Evolutionary conservation across 2,113 vertebrate genomes (phyloP).

Genomic region (Tiliqua scincoides): DNA sequence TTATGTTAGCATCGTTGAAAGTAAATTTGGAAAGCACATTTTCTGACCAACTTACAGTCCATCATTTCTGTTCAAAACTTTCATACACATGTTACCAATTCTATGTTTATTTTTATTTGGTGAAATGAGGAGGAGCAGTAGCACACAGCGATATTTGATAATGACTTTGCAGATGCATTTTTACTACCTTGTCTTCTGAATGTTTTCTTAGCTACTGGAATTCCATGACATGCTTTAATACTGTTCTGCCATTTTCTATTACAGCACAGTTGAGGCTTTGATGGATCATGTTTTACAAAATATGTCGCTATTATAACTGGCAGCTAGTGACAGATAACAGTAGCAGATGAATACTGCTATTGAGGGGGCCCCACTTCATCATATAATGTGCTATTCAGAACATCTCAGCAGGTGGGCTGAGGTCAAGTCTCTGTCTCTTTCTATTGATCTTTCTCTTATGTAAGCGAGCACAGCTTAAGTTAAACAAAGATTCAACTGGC

Average conservation of each 20-base stretch:
- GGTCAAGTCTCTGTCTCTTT: conserved; percentile 34
- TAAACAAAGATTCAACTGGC: conserved; percentile 9
- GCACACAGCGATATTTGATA: conserved; percentile 8
- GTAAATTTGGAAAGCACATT: not conserved
- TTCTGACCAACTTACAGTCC: not conserved
- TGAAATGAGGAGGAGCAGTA: conserved; percentile 7
- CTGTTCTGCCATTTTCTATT: conserved; percentile 21
- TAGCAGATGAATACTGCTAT: conserved; percentile 5
- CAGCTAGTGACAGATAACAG: conserved; percentile 20
- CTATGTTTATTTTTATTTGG: conserved; percentile 28
- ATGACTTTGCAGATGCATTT: not conserved
- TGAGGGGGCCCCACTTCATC: not conserved
- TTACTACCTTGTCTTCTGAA: conserved; percentile 4
- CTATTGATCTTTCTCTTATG: not conserved
- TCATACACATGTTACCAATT: not conserved
- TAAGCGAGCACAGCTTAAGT: not conserved
- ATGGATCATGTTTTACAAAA: conserved; percentile 43
- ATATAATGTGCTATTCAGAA: not conserved
- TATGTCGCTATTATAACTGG: conserved; percentile 40
- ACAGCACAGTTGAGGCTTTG: conserved; percentile 31
- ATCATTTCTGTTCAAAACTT: conserved; percentile 45
- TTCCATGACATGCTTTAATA: not conserved
- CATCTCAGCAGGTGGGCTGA: conserved; percentile 27
- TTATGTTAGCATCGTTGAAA: not conserved
- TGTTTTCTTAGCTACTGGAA: not conserved